Evolutionary conservation across 2,113 vertebrate genomes (phyloP), one percentile per base, ranked within the genome.

Genomic region (Trogon melanurus): DNA sequence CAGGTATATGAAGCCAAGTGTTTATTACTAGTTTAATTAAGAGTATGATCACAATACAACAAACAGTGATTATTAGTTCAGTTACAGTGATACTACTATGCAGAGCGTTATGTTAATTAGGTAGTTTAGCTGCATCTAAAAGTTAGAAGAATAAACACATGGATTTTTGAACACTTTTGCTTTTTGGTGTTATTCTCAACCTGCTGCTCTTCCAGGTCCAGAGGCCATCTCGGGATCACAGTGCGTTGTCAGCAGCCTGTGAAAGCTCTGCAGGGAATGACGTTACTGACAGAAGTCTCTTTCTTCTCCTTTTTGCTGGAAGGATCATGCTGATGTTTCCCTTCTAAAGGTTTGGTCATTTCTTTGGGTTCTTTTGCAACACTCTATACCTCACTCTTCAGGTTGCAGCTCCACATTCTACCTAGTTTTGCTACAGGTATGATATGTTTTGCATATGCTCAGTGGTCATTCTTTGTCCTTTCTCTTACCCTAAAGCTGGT

Each of bases 331-430:
- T 72, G 82, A 32, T 32, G 4, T 60, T 89, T 60, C 22, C 34
- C 61, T 21, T 81, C 47, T 36, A 53, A 79, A 89, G 32, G n/a
- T 61, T 38, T 70, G 72, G 25, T 34, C 15, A 25, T 89, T 53
- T 47, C 27, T 45, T 4, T 26, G 15, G 41, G 41, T 41, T 30
- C 79, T 64, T 47, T 14, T 6, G 5, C 34, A 57, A 45, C 5
- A 36, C 14, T 12, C 20, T 44, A 0, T 27, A 14, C 30, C 41
- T 56, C 0, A 0, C 10, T 69, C 7, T 70, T 66, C 9, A 0
- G 22, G 50, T 60, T 74, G 64, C 36, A 62, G 27, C 47, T 84
- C 41, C n/a, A 7, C 16, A 1, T 54, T 16, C 3, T 41, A 11
- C 47, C 41, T 54, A 36, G 11, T 36, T 84, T 70, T 71, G 29